These are phyloP conservation scores for Aldabrachelys gigantea DNA, from an alignment of 2,113 vertebrate genomes.

Conservation along the genomic window DNA sequence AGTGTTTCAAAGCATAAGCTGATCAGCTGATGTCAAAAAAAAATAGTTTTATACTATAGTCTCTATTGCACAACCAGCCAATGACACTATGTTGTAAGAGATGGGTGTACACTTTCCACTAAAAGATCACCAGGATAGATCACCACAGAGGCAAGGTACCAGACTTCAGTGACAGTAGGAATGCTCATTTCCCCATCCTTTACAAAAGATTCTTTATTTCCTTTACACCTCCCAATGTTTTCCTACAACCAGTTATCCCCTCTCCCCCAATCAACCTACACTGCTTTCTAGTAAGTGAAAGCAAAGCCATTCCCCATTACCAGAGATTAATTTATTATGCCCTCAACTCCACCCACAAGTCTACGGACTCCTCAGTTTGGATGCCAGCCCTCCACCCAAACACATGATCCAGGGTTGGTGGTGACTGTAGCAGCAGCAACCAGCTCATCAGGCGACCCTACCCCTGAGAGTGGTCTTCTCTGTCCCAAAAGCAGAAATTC, in stretches of 20 bases:
- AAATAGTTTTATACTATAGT: background rate
- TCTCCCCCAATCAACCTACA: background rate
- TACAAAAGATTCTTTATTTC: background rate
- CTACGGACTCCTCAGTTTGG: background rate
- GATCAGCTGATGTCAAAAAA: background rate
- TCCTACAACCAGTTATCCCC: background rate
- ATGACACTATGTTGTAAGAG: background rate
- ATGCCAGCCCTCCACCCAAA: background rate
- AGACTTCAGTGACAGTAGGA: background rate
- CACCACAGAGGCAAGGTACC: background rate
- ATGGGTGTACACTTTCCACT: background rate
- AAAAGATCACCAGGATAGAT: background rate
- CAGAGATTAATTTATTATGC: background rate
- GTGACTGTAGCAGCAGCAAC: background rate
- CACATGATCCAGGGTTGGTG: background rate
- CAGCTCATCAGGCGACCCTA: background rate
- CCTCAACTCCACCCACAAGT: fast-evolving
- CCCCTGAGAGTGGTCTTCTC: background rate
- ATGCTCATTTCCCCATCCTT: background rate
- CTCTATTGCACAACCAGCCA: background rate
- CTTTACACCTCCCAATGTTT: background rate
- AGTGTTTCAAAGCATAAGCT: background rate
- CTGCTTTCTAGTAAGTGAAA: background rate
- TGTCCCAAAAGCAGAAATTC: background rate
- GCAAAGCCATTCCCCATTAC: background rate